Evolutionary conservation across 1,140 invertebrate species (phyloP).

Genomic region (Tenebrio molitor): DNA sequence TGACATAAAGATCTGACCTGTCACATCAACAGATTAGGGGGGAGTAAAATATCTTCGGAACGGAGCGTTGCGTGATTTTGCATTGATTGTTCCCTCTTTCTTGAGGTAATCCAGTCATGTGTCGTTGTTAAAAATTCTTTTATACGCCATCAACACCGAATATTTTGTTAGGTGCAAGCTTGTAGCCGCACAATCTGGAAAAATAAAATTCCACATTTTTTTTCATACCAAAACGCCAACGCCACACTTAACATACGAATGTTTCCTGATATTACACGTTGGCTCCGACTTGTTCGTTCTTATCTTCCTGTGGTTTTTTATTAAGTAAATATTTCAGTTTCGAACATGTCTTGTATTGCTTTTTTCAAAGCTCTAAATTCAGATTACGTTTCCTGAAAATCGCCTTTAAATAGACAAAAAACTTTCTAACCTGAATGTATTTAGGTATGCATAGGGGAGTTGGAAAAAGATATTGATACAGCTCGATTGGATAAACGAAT

Average conservation of each 20-base stretch:
- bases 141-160: neutral
- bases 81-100: conserved; percentile 4
- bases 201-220: no score
- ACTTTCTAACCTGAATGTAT: conserved; percentile 1
- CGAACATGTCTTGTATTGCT: neutral
- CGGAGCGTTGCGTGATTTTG: conserved; percentile 8
- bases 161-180: neutral
- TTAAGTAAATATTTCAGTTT: conserved; percentile 4
- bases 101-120: conserved; percentile 9
- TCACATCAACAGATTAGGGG: conserved; percentile 1
- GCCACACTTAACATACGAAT: no score
- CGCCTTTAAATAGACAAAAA: conserved; percentile 2
- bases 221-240: no score
- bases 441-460: no score
- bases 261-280: no score
- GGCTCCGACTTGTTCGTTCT: neutral
- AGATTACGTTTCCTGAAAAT: conserved; percentile 23
- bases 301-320: conserved; percentile 3
- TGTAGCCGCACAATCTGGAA: neutral
- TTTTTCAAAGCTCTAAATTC: conserved; percentile 16
- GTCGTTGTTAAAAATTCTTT: neutral
- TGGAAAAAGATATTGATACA: neutral
- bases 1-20: conserved; percentile 19
- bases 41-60: conserved; percentile 3
- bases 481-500: no score